Evolutionary conservation across 2,888 invertebrate genomes (phyloP).

Genomic region (Philaethria dido): DNA sequence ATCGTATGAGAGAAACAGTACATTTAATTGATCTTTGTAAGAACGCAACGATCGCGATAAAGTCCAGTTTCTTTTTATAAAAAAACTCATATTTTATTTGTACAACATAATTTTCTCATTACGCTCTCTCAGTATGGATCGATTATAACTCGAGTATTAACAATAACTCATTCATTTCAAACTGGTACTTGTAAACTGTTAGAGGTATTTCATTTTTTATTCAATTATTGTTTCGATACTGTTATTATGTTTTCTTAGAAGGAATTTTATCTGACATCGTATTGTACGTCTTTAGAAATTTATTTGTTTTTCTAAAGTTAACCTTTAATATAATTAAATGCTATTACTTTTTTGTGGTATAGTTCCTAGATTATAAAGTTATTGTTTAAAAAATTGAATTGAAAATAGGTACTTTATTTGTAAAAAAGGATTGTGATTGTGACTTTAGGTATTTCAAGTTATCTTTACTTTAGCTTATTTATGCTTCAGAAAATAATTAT

Average conservation of each 20-base stretch:
- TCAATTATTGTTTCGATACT: conserved; percentile 23
- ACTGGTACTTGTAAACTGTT: conserved; percentile 31
- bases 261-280: neutral
- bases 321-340: too few relatives aligned
- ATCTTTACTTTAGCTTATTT: too few relatives aligned
- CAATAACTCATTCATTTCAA: conserved; percentile 31
- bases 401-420: too few relatives aligned
- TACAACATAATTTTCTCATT: conserved; percentile 39
- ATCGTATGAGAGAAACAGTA: conserved; percentile 29
- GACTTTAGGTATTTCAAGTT: too few relatives aligned
- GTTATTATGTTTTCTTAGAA: conserved; percentile 19
- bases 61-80: conserved; percentile 30
- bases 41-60: conserved; percentile 33
- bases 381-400: too few relatives aligned
- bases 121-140: conserved; percentile 33
- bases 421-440: too few relatives aligned
- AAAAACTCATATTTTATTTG: conserved; percentile 35
- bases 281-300: too few relatives aligned
- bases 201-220: conserved; percentile 30
- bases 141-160: conserved; percentile 28
- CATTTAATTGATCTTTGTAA: conserved; percentile 36
- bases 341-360: too few relatives aligned
- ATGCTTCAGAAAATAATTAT: too few relatives aligned
- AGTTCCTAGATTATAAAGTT: too few relatives aligned
- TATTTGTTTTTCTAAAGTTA: neutral